Evolutionary conservation across 2,797 vertebrate genomes (phyloP).

Genomic region (Tinamus major): DNA sequence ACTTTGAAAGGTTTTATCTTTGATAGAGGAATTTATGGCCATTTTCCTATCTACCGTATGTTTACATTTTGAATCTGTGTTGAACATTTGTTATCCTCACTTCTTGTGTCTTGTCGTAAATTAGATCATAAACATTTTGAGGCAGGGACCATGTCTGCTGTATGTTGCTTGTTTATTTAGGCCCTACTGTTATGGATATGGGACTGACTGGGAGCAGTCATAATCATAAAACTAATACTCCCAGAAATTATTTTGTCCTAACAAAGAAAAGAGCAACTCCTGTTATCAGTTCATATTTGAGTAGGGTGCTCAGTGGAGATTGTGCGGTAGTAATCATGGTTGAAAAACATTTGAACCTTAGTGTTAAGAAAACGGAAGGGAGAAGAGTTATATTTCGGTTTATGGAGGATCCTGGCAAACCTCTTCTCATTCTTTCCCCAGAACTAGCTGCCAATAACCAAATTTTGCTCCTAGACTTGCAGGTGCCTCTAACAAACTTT

Average conservation of each 20-base stretch:
- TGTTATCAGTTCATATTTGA: conserved; percentile 26
- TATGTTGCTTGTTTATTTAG: conserved; percentile 17
- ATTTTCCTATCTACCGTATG: conserved; percentile 74
- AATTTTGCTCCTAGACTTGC: neutral
- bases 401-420: conserved; percentile 16
- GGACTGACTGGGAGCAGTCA: neutral
- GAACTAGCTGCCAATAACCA: neutral
- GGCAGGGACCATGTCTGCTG: conserved; percentile 30
- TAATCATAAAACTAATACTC: conserved; percentile 45
- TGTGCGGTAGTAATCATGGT: conserved; percentile 23
- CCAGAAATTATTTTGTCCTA: neutral
- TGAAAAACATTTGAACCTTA: conserved; percentile 38
- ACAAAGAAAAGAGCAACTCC: neutral
- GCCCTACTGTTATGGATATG: neutral
- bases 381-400: conserved; percentile 12
- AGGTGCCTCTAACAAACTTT: conserved; percentile 6
- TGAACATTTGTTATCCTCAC: conserved; percentile 69
- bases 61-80: conserved; percentile 74
- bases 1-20: conserved; percentile 74
- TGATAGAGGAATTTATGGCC: conserved; percentile 75
- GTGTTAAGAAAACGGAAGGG: conserved; percentile 15
- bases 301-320: conserved; percentile 36
- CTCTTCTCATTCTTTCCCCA: neutral
- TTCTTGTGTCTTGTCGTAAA: conserved; percentile 74
- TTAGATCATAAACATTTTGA: conserved; percentile 72